Conservation (phyloP, 2,888 invertebrate genomes). For the Yponomeuta cagnagella region DNA sequence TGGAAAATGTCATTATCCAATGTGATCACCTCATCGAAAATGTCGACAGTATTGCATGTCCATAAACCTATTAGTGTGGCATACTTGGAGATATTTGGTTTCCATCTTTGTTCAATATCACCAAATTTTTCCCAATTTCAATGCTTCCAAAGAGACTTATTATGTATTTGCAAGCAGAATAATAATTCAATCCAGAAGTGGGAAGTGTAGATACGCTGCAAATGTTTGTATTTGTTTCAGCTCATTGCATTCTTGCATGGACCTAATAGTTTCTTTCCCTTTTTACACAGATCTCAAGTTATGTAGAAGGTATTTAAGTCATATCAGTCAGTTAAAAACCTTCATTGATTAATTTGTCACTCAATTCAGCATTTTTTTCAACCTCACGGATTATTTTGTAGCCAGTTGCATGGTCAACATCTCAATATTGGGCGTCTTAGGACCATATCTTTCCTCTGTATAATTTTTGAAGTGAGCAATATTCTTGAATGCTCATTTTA, state of each 20-base stretch:
- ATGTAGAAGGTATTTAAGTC: neutral
- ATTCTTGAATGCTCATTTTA: neutral
- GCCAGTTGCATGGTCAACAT: neutral
- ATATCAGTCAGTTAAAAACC: neutral
- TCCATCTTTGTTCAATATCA: constrained; percentile 3
- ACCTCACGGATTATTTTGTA: neutral
- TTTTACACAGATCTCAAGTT: neutral
- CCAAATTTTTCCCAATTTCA: neutral
- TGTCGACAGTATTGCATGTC: neutral
- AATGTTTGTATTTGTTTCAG: neutral
- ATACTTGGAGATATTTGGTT: neutral
- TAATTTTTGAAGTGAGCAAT: neutral
- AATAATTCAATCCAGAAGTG: neutral
- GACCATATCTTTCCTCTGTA: neutral
- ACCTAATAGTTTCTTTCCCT: neutral
- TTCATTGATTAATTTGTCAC: neutral
- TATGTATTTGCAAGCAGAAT: neutral
- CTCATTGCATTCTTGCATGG: neutral
- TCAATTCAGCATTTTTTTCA: neutral
- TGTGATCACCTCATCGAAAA: neutral
- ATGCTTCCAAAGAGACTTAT: neutral
- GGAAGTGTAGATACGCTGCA: neutral
- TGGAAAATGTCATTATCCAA: neutral
- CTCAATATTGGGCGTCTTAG: neutral
- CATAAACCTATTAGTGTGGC: neutral